phyloP scores from a whole-genome alignment of 1,140 invertebrate species.

The Ostrea edulis region DNA sequence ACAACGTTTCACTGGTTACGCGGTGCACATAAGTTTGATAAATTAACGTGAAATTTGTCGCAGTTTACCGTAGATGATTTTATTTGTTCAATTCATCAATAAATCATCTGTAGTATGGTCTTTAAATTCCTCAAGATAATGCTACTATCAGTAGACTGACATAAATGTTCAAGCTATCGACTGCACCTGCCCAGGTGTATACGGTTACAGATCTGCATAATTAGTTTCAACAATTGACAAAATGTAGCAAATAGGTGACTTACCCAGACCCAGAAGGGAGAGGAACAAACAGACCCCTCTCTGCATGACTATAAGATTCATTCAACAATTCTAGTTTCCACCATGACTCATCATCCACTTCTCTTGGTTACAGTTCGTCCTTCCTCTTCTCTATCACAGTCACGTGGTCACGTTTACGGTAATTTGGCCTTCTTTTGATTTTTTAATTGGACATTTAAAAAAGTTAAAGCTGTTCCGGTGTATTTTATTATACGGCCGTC shows the following conservation, averaged over 20 bases:
- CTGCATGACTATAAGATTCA: background rate
- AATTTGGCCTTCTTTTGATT: conserved; percentile 27
- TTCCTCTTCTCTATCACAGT: background rate
- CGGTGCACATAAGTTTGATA: too few relatives aligned
- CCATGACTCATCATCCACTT: background rate
- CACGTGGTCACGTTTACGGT: background rate
- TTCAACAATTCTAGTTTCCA: background rate
- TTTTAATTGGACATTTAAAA: conserved; percentile 25
- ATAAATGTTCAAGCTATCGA: too few relatives aligned
- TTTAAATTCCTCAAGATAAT: too few relatives aligned
- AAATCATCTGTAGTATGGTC: too few relatives aligned
- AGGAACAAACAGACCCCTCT: background rate
- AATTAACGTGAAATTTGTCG: too few relatives aligned
- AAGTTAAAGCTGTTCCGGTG: conserved; percentile 13
- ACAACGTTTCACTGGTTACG: too few relatives aligned
- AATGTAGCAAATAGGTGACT: background rate
- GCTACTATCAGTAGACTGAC: too few relatives aligned
- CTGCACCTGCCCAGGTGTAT: too few relatives aligned
- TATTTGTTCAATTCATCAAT: too few relatives aligned
- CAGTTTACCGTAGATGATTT: too few relatives aligned
- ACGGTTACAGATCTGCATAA: too few relatives aligned
- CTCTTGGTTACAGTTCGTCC: background rate
- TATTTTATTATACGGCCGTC: background rate
- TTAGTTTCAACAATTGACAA: too few relatives aligned
- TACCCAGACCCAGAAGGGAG: background rate